Base-by-base conservation (phyloP, 1,140 invertebrate species). In the Cyclina sinensis region DNA sequence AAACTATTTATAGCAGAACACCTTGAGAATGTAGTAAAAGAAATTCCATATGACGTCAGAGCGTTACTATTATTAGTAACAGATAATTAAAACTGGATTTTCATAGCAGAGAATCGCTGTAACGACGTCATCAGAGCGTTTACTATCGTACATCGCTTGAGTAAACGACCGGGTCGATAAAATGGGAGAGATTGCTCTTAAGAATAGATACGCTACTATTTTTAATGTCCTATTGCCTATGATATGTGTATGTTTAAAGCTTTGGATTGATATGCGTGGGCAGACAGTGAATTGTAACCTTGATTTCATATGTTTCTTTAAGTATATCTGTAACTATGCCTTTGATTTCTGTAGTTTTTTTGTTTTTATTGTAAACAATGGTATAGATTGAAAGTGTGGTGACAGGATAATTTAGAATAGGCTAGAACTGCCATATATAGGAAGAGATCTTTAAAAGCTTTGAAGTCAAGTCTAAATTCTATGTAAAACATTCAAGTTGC, bases 1-100 rank as follows among this genome's bases (percentile, higher is more conserved):
- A 62, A 35, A 16, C 76, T 80, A 87, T 68, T 59, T 65, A 65
- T 79, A 79, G 57, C 35, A 43, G 70, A 59, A 68, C 46, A 59
- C 85, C 62, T 54, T 87, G 74, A 80, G 57, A 80, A 87, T 78
- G 74, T 65, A 65, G 85, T 87, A 54, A 87, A 80, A 87, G 85
- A 87, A 87, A 87, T 80, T 87, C 85, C 85, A 27, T n/a, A 35
- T 87, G 35, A 87, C 85, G 85, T 87, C 85, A 87, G 24, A 46
- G 39, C 14, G 85, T 70, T 79, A 32, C 85, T 87, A 87, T 48
- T 43, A 48, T 24, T 87, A 87, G 59, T 43, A 80, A 68, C 73
- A 59, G 85, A 87, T 87, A 80, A 87, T 87, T 87, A 87, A 87
- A 87, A 87, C 48, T 79, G 85, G 85, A 80, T 80, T 79, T 87